Percentiles rank a stretch among this genome's conserved stretches.
phyloP scores from a whole-genome alignment of 2,113 vertebrate genomes.

The Oriolus oriolus region DNA sequence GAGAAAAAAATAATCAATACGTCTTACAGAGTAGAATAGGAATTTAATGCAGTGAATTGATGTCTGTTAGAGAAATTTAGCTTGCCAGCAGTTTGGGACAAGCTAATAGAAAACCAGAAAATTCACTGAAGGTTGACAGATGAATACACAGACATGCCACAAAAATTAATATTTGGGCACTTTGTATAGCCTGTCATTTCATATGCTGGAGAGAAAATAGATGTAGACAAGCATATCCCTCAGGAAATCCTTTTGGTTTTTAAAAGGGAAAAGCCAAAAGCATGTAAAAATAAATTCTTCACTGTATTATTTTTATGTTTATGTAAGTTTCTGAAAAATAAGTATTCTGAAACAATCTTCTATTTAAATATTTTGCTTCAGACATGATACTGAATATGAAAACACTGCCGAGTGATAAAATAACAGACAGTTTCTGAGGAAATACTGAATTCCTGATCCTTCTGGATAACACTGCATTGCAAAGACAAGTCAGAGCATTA shows the following conservation, averaged over 20 bases:
- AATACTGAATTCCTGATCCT: neutral
- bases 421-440: neutral
- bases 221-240: slow-evolving; percentile 61
- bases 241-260: slow-evolving; percentile 25
- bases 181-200: slow-evolving; percentile 69
- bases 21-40: slow-evolving; percentile 71
- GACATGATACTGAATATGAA: neutral
- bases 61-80: slow-evolving; percentile 74
- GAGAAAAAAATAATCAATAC: slow-evolving; percentile 76
- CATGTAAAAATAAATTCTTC: neutral
- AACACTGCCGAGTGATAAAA: neutral
- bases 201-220: slow-evolving; percentile 59
- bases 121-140: slow-evolving; percentile 68
- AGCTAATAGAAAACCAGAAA: slow-evolving; percentile 75
- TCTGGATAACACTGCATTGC: neutral
- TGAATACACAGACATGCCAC: slow-evolving; percentile 62
- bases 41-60: slow-evolving; percentile 76
- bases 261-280: slow-evolving; percentile 34
- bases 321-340: neutral
- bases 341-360: neutral
- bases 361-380: neutral
- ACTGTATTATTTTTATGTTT: neutral
- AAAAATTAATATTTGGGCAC: slow-evolving; percentile 72
- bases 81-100: slow-evolving; percentile 72
- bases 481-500: neutral